phyloP scores from a whole-genome alignment of 2,797 vertebrate genomes.

The Carduelis carduelis region DNA sequence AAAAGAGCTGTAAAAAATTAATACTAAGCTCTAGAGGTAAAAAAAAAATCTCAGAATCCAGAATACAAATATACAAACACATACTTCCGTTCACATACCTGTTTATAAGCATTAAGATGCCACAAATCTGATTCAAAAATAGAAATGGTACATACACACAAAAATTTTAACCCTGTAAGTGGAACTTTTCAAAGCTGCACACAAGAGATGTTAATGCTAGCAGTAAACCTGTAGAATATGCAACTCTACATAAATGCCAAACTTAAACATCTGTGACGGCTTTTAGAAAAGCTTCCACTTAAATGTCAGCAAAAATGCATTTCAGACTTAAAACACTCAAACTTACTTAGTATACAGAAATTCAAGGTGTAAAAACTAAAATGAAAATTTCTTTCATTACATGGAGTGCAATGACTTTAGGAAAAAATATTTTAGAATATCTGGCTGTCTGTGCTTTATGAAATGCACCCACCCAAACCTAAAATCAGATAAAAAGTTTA shows the following conservation, averaged over 20 bases:
- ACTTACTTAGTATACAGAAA: neutral
- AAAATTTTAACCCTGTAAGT: neutral
- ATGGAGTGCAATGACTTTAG: neutral
- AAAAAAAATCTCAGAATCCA: neutral
- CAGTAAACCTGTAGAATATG: neutral
- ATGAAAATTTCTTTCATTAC: neutral
- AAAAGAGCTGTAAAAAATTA: neutral
- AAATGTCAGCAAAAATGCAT: neutral
- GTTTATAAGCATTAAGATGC: neutral
- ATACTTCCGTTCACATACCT: neutral
- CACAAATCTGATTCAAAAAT: neutral
- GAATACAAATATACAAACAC: neutral
- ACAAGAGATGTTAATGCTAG: neutral
- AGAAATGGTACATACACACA: neutral
- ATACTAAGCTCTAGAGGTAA: neutral
- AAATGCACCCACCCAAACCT: neutral
- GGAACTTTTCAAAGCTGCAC: neutral
- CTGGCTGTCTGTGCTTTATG: neutral
- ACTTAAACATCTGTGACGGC: neutral
- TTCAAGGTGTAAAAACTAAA: neutral
- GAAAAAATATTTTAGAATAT: accelerated
- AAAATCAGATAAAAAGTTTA: constrained; percentile 67
- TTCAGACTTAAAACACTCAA: neutral
- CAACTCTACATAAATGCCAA: neutral
- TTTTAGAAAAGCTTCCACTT: neutral